These are phyloP conservation scores for Prionailurus viverrinus DNA, from an alignment of 2,113 vertebrate species.

Conservation along the genomic window DNA sequence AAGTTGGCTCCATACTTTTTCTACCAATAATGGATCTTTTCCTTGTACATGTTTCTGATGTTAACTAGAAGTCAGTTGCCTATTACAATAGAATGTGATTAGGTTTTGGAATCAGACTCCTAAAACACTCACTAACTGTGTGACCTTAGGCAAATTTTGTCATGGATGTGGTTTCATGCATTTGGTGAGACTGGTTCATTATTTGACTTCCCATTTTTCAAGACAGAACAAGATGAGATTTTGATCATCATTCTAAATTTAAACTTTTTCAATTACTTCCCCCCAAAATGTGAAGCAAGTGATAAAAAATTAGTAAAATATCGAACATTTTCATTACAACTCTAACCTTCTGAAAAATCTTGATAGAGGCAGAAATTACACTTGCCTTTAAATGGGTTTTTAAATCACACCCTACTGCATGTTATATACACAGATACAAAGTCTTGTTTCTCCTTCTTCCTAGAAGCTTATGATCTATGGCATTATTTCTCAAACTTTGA, in stretches of 20 bases:
- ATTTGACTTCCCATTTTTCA: background rate
- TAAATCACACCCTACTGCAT: background rate
- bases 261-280: background rate
- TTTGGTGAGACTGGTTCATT: background rate
- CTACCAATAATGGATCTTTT: background rate
- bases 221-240: background rate
- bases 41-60: background rate
- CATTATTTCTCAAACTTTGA: constrained; percentile 6
- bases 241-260: background rate
- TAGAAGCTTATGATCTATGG: background rate
- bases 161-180: background rate
- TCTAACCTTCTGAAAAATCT: constrained; percentile 21
- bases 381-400: background rate
- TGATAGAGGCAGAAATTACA: background rate
- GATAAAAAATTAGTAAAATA: background rate
- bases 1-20: background rate
- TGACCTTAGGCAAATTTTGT: background rate
- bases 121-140: background rate
- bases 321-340: background rate
- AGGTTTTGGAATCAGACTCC: background rate
- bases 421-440: background rate
- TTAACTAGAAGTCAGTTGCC: background rate
- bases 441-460: background rate
- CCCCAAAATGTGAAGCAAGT: background rate
- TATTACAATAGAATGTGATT: background rate